Evolutionary conservation across 2,113 vertebrate genomes (phyloP).

Genomic region (Microtus ochrogaster): DNA sequence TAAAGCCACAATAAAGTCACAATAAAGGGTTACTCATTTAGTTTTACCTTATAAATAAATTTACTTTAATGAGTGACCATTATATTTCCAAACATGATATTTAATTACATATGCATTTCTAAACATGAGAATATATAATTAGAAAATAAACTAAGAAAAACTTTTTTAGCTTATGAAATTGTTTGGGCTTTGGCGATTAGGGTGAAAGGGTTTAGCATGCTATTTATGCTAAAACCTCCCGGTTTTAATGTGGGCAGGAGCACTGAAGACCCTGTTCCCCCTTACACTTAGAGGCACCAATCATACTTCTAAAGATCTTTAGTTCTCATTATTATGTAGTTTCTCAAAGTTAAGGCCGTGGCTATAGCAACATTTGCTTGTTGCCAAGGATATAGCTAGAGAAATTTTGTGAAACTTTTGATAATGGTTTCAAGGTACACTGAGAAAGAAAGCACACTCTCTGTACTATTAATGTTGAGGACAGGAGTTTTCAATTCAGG

Average conservation of each 20-base stretch:
- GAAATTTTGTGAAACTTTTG: slow-evolving; percentile 58
- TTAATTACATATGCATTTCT: neutral
- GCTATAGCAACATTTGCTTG: neutral
- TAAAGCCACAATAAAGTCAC: too few species aligned
- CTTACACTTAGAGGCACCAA: neutral
- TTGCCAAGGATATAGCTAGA: slow-evolving; percentile 19
- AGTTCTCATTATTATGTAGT: neutral
- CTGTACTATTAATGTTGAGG: neutral
- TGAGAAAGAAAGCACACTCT: neutral
- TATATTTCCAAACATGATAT: neutral
- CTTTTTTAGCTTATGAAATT: neutral
- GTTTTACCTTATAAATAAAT: neutral
- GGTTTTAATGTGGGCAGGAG: neutral
- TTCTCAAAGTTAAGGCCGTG: slow-evolving; percentile 38
- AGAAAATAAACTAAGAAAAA: neutral
- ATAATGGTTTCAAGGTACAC: slow-evolving; percentile 48
- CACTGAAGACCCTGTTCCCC: neutral
- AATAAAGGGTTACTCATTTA: neutral
- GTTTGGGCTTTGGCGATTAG: neutral
- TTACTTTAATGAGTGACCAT: neutral
- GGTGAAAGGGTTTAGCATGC: neutral
- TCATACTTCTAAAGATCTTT: slow-evolving; percentile 12
- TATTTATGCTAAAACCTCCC: neutral
- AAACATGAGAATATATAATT: neutral
- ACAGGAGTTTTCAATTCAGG: neutral